Percentiles rank a stretch among this genome's conserved stretches.
Conservation (phyloP, 2,113 vertebrate species). For the Sylvia atricapilla region DNA sequence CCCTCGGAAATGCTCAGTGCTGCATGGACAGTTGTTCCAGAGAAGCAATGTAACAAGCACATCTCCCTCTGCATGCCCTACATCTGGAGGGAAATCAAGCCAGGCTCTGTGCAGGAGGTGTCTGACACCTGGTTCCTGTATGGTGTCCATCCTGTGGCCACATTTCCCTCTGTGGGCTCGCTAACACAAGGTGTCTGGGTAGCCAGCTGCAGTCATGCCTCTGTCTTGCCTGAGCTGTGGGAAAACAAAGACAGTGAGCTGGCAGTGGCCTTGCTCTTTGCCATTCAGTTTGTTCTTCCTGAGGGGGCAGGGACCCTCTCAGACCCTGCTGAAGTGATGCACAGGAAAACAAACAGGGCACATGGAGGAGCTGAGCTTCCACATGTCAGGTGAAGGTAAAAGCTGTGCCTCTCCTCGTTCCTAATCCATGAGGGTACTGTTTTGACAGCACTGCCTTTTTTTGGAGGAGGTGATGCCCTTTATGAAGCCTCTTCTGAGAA, state of each 20-base stretch:
- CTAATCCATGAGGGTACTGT: background rate
- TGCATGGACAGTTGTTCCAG: background rate
- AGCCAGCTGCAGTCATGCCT: background rate
- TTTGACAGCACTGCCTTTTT: background rate
- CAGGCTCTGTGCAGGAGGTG: background rate
- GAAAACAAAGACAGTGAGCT: background rate
- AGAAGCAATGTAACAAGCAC: background rate
- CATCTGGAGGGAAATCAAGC: background rate
- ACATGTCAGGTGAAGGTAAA: background rate
- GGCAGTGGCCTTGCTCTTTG: background rate
- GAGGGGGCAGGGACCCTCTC: background rate
- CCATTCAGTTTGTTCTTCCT: background rate
- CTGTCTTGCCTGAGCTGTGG: background rate
- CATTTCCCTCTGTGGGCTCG: background rate
- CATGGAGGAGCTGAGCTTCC: background rate
- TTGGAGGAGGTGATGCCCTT: background rate
- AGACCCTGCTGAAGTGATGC: background rate
- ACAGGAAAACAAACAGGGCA: background rate
- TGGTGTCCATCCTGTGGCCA: accelerated
- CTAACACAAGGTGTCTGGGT: background rate
- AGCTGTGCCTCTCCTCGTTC: background rate
- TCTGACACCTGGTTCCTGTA: background rate
- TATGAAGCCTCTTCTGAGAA: background rate
- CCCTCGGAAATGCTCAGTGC: background rate
- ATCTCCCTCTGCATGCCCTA: background rate